Percentiles rank a stretch among this genome's conserved stretches.
phyloP scores from a whole-genome alignment of 2,888 invertebrate species.

The Autographa gamma region DNA sequence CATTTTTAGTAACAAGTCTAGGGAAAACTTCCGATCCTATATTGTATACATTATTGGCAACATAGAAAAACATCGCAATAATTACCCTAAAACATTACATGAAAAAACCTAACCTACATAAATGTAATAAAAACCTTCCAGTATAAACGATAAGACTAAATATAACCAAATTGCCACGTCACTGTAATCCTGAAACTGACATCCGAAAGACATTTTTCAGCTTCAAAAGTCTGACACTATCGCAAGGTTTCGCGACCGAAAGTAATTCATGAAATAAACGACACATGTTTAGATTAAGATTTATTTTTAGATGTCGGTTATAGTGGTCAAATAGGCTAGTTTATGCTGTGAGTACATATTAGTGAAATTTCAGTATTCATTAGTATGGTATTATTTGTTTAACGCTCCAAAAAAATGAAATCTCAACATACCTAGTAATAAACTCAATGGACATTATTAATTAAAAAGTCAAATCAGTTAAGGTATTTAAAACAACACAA shows the following conservation, averaged over 20 bases:
- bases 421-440: too few relatives aligned
- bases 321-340: background rate
- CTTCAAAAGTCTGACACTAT: conserved; percentile 37
- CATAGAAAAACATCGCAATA: too few relatives aligned
- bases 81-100: background rate
- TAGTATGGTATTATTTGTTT: too few relatives aligned
- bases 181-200: conserved; percentile 37
- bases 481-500: too few relatives aligned
- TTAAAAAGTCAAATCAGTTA: too few relatives aligned
- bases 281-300: background rate
- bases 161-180: conserved; percentile 24
- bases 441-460: too few relatives aligned
- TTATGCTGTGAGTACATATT: too few relatives aligned
- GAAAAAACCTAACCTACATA: background rate
- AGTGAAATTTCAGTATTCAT: too few relatives aligned
- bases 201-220: conserved; percentile 39
- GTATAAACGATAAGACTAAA: conserved; percentile 29
- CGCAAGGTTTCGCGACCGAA: conserved; percentile 16
- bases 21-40: too few relatives aligned
- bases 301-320: background rate
- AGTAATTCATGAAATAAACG: conserved; percentile 34
- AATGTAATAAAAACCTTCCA: conserved; percentile 5
- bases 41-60: too few relatives aligned
- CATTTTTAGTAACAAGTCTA: too few relatives aligned
- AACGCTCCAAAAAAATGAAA: too few relatives aligned